Base-by-base conservation (phyloP, 2,113 vertebrate species). In the Opisthocomus hoazin region DNA sequence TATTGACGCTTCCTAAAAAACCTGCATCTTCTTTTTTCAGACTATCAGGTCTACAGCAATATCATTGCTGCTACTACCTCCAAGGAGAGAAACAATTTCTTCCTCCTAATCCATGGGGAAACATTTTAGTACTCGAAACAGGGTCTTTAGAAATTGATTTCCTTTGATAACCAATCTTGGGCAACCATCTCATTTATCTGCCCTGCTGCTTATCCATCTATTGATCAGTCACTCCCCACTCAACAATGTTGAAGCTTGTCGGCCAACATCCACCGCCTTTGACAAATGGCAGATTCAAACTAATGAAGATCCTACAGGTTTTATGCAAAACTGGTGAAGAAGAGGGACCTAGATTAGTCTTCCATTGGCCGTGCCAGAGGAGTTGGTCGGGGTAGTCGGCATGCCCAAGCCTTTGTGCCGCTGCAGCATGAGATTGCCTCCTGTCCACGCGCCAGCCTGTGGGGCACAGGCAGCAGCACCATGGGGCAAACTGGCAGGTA, bases 381-480 rank as follows among this genome's bases (percentile, higher is more conserved):
- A 46, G 34, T 36, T 0, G 1, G 6, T n/a, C 26, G 34, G 22
- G 19, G 21, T 24, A 46, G 54, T 61, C 58, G 77, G 32, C 15
- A 34, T 11, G 20, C 13, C 76, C 46, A 29, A 45, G 46, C 29
- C 57, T 73, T 71, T 5, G 0, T 41, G 61, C 30, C 2, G 1
- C 19, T n/a, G 71, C 70, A 75, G 51, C 26, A 26, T 4, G n/a
- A 4, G 5, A 20, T 27, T 89, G 30, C 66, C 88, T 71, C 57
- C 39, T 65, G 45, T 22, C 48, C 27, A 14, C 0, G 0, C 39
- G 60, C 30, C 74, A 84, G 74, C 54, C 60, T 23, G 8, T 8
- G 37, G n/a, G n/a, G 23, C 2, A 1, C 32, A 32, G 74, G 46
- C 56, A 63, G 65, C 57, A 61, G 69, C 43, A 26, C 26, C 3